Conservation (phyloP, 2,113 vertebrate species). For the human region GRCh38 chr9:110694501-110695000, state of each 20-base stretch:
- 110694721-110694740: conserved; percentile 26
- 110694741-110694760: not conserved
- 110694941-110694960: not conserved
- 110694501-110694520: not conserved
- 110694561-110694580: not conserved
- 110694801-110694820: not conserved
- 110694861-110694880: not conserved
- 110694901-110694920: not conserved
- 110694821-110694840: not conserved
- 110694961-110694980: not conserved
- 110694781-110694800: not conserved
- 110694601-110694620: not conserved
- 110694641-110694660: not conserved
- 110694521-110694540: not conserved
- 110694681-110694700: conserved; percentile 25
- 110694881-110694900: not conserved
- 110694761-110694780: not conserved
- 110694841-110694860: not conserved
- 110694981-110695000: not conserved
- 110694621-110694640: not conserved
- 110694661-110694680: conserved; percentile 8
- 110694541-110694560: not conserved
- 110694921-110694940: not conserved
- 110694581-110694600: not conserved
- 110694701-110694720: not conserved